Percentiles rank a stretch among this genome's conserved stretches.
Conservation (phyloP, 2,113 vertebrate genomes). For the Dipodomys stephensi region DNA sequence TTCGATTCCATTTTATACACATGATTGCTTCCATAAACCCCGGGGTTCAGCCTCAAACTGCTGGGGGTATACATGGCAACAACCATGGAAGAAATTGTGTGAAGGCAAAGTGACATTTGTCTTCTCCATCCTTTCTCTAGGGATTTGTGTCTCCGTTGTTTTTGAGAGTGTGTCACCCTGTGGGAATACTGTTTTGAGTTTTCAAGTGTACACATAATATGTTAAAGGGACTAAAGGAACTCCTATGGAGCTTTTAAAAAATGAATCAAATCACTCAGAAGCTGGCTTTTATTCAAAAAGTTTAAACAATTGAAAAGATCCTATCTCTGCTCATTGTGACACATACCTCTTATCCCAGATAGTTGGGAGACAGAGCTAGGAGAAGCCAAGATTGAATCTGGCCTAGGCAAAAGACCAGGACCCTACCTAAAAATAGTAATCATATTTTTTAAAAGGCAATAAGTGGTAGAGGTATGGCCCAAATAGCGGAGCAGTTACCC, state of each 20-base stretch:
- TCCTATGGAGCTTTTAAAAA: background rate
- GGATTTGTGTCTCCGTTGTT: background rate
- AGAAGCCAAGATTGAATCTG: too few relatives aligned
- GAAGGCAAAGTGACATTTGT: background rate
- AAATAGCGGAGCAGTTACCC: too few relatives aligned
- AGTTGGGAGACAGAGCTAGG: too few relatives aligned
- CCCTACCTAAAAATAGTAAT: too few relatives aligned
- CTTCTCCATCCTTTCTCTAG: background rate
- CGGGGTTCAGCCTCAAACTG: background rate
- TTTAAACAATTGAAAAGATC: constrained; percentile 12
- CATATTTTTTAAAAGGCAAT: too few relatives aligned
- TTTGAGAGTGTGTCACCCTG: background rate
- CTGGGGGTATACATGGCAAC: too few relatives aligned
- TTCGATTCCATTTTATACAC: constrained; percentile 18
- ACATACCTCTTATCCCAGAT: too few relatives aligned
- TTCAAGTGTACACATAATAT: background rate
- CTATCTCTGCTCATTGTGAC: background rate
- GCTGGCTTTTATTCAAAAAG: background rate
- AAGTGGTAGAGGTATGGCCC: too few relatives aligned
- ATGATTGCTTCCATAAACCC: background rate
- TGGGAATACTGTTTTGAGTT: background rate
- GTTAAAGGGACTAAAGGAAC: background rate
- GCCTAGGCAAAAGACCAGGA: too few relatives aligned
- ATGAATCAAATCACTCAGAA: background rate
- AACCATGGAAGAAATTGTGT: background rate